Evolutionary conservation across 2,888 invertebrate genomes (phyloP).

Genomic region (Meteorus cinctellus): DNA sequence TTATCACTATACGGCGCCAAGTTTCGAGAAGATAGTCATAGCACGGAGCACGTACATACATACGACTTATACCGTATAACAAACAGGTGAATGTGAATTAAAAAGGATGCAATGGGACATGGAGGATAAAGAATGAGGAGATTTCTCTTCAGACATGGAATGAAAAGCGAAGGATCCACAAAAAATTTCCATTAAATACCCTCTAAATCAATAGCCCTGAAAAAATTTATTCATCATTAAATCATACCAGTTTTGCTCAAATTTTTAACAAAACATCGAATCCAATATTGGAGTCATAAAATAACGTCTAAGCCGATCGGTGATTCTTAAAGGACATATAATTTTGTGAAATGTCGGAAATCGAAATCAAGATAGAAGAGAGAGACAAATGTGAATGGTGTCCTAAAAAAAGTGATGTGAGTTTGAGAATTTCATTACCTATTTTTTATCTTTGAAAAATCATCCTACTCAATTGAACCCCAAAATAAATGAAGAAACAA

Average conservation of each 20-base stretch:
- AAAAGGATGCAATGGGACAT: background rate
- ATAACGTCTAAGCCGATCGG: background rate
- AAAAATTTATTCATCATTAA: background rate
- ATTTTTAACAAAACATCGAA: background rate
- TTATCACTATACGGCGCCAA: background rate
- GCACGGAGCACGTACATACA: conserved; percentile 32
- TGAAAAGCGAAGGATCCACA: no score
- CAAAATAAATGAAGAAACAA: no score
- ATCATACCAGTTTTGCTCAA: background rate
- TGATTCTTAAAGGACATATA: background rate
- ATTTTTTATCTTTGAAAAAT: no score
- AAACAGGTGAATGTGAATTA: background rate
- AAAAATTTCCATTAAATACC: background rate
- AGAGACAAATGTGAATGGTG: background rate
- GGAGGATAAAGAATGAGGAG: no score
- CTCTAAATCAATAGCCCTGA: no score
- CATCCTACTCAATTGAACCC: no score
- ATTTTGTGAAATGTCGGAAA: background rate
- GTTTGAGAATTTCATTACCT: background rate
- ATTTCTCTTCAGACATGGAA: no score
- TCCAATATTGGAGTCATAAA: background rate
- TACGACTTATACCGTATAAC: conserved; percentile 12
- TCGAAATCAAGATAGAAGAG: background rate
- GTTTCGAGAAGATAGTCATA: conserved; percentile 26
- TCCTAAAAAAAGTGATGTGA: conserved; percentile 26